phyloP scores from a whole-genome alignment of 2,113 vertebrate genomes.

The Sinocyclocheilus grahami region DNA sequence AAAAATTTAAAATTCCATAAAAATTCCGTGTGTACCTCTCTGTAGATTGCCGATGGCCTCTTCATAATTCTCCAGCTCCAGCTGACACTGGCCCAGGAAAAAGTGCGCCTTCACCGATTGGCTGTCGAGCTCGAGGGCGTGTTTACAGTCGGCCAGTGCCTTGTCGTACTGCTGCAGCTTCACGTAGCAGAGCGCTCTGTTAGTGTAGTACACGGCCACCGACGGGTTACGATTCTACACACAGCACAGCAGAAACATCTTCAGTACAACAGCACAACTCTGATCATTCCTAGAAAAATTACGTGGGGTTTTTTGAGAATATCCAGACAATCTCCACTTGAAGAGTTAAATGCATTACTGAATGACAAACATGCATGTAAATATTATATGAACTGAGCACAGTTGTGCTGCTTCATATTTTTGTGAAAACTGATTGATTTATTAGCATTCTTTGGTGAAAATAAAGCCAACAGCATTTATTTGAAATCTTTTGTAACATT shows the following conservation, averaged over 20 bases:
- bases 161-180: conserved; percentile 99
- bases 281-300: not conserved
- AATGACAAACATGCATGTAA: not conserved
- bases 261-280: not conserved
- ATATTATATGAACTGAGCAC: not conserved
- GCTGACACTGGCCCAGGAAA: conserved; percentile 97
- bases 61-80: conserved; percentile 97
- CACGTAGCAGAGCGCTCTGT: conserved; percentile 94
- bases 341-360: not conserved
- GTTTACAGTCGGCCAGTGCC: conserved; percentile 92
- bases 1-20: no score
- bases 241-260: conserved; percentile 8
- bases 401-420: not conserved
- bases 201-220: conserved; percentile 97
- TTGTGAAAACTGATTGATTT: no score
- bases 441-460: no score
- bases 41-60: conserved; percentile 98
- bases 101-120: conserved; percentile 99
- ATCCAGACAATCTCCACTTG: not conserved
- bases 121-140: conserved; percentile 92
- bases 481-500: no score
- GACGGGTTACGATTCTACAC: conserved; percentile 92
- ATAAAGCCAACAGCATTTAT: no score
- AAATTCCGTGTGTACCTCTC: conserved; percentile 80
- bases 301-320: not conserved